Evolutionary conservation across 2,888 invertebrate genomes (phyloP), one percentile per base, ranked within the genome.

Genomic region (Perizoma flavofasciatum): DNA sequence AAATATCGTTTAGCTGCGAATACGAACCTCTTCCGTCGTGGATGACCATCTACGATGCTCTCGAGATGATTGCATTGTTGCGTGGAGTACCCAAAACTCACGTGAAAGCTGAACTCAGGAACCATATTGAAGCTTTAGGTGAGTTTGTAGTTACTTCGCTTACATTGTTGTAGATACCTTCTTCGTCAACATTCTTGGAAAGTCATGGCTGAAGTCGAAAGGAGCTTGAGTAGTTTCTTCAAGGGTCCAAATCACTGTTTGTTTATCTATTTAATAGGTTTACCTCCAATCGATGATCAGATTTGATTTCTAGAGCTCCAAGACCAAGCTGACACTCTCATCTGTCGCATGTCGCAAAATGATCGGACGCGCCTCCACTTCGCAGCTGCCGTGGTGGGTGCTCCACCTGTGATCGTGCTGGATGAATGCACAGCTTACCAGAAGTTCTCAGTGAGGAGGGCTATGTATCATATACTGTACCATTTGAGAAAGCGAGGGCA

Each of bases 391-490:
- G 79, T 87, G 5, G 67, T 89, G 0, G 90, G 83, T 0, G 88
- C 89, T 0, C 90, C 90, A 0, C 79, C 86, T 0, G 55, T 89
- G 2, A 66, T 90, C 5, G 62, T 91, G 0, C 62, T 90, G n/a
- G 86, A 91, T 61, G 87, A 89, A 59, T 86, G 79, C 67, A 85
- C 84, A 0, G 84, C 85, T 5, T 78, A 82, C 70, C 90, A 90
- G 72, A 82, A 74, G 53, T 74, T 71, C 55, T 79, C 83, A 0
- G 80, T 86, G 9, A 67, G 75, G 8, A 76, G 85, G 0, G 77
- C 84, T 22, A 89, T 90, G 82, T 89, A 87, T 69, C 72, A 56
- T 61, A 88, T 90, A 58, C 68, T 90, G 33, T 77, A 78, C 55
- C 64, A 71, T 1, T 66, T 90, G 65, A 81, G 72, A 66, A 81